Base-by-base conservation (phyloP, 2,888 invertebrate species). In the Rugalucina vietnamica region DNA sequence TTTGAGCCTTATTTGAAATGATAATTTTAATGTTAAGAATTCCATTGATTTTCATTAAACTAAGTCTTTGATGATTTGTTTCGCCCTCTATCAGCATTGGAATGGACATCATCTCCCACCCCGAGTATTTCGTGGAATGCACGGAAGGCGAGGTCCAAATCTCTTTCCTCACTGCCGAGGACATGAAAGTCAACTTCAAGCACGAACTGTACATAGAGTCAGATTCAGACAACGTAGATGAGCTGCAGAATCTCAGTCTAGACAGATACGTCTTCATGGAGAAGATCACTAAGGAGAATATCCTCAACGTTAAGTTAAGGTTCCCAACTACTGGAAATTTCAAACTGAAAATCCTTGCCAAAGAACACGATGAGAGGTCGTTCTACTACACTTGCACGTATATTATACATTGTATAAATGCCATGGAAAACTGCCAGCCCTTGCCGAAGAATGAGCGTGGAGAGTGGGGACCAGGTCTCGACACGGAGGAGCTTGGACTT, bases 391-490 rank as follows among this genome's bases (percentile, higher is more conserved):
- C 91, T 10, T 84, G 88, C 32, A 91, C 91, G 8, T 92, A 91
- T 57, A 86, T 89, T 29, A 83, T 91, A 14, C 85, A 86, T 36
- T 90, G 89, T 37, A 73, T 87, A 29, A 78, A 79, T 21, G 84
- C 89, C 12, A 82, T 82, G 70, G 81, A 87, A 12, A 85, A 89
- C 32, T 88, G 90, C 24, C 77, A 87, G 54, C 91, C 92, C 21
- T 86, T 93, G 34, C 93, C 93, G 1, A 90, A 89, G 72, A 91
- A 90, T 70, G 93, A 93, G 32, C 90, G 92, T 36, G 91, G 93
- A 37, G 94, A 93, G 39, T 94, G 94, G 94, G 94, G 94, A 0
- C 93, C 93, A 3, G 93, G 93, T 4, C 84, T 88, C 5, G 93
- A 93, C 72, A 89, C 90, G 5, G 86, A 90, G 49, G 89, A 89